Conservation (phyloP, 2,888 invertebrate species). For the Caenorhabditis plicata region DNA sequence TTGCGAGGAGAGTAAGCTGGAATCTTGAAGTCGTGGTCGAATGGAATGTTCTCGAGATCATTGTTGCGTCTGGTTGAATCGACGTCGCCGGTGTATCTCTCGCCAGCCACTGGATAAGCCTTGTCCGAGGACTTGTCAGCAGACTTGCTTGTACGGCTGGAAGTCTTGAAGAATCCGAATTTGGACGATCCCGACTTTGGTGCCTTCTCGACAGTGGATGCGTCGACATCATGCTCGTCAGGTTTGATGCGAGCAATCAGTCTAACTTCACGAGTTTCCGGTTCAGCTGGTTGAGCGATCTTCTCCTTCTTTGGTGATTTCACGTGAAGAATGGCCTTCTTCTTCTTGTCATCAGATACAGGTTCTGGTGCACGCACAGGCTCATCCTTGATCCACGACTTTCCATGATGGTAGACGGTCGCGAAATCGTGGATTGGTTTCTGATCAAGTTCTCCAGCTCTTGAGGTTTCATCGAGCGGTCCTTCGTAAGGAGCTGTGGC, state of each 20-base stretch:
- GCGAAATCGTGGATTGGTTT: slow-evolving; percentile 16
- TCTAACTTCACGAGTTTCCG: slow-evolving; percentile 19
- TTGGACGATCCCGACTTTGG: slow-evolving; percentile 2
- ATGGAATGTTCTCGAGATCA: slow-evolving; percentile 15
- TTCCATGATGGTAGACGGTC: slow-evolving; percentile 22
- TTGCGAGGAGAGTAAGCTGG: slow-evolving; percentile 14
- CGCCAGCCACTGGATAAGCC: slow-evolving; percentile 5
- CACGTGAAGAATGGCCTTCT: not conserved
- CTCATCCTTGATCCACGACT: slow-evolving; percentile 11
- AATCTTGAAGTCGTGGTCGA: slow-evolving; percentile 4
- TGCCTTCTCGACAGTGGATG: slow-evolving; percentile 1
- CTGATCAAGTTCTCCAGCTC: slow-evolving; percentile 9
- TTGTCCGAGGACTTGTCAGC: slow-evolving; percentile 4
- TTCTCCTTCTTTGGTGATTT: slow-evolving; percentile 18
- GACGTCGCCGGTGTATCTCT: slow-evolving; percentile 7
- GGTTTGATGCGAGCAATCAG: slow-evolving; percentile 17
- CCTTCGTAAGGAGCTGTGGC: slow-evolving; percentile 9
- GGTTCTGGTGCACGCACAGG: slow-evolving; percentile 1
- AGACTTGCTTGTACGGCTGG: not conserved
- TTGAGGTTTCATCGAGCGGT: slow-evolving; percentile 15
- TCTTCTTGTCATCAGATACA: not conserved
- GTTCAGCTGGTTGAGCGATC: slow-evolving; percentile 10
- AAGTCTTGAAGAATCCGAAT: slow-evolving; percentile 16
- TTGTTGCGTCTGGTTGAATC: slow-evolving; percentile 8
- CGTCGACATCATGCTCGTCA: slow-evolving; percentile 4